These are phyloP conservation scores for Phrynocephalus vlangalii DNA, from an alignment of 2,797 vertebrate species.

Conservation along the genomic window DNA sequence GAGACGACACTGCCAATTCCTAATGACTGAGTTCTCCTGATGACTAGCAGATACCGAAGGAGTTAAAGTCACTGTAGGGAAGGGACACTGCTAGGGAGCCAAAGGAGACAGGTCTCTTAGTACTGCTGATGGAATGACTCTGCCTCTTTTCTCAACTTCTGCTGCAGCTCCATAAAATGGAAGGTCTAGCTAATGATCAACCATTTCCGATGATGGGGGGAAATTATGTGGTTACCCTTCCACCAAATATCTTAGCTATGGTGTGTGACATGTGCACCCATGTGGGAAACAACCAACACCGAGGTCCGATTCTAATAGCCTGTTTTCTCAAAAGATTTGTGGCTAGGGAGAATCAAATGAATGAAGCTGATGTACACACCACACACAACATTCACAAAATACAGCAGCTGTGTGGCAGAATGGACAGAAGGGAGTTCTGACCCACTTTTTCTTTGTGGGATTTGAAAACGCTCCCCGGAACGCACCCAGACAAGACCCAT, in stretches of 20 bases:
- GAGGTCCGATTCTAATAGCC: background rate
- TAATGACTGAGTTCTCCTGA: background rate
- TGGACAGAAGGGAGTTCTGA: too few species aligned
- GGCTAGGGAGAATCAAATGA: background rate
- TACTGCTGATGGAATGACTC: background rate
- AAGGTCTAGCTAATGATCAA: too few species aligned
- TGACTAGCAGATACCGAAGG: background rate
- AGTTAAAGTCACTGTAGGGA: background rate
- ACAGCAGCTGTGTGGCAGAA: too few species aligned
- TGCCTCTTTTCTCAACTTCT: background rate
- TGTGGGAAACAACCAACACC: too few species aligned
- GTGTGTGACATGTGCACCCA: background rate
- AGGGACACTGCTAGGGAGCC: background rate
- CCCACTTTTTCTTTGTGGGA: too few species aligned
- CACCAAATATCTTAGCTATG: background rate
- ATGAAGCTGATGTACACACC: background rate
- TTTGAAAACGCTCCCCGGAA: too few species aligned
- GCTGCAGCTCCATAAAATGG: background rate
- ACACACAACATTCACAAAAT: too few species aligned
- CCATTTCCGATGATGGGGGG: background rate
- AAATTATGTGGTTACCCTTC: background rate
- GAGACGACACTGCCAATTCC: background rate
- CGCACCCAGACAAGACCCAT: too few species aligned
- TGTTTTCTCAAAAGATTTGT: background rate
- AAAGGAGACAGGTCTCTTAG: background rate